Percentiles rank a stretch among this genome's conserved stretches.
phyloP scores from a whole-genome alignment of 2,113 vertebrate species.

The Oreochromis spilurus region DNA sequence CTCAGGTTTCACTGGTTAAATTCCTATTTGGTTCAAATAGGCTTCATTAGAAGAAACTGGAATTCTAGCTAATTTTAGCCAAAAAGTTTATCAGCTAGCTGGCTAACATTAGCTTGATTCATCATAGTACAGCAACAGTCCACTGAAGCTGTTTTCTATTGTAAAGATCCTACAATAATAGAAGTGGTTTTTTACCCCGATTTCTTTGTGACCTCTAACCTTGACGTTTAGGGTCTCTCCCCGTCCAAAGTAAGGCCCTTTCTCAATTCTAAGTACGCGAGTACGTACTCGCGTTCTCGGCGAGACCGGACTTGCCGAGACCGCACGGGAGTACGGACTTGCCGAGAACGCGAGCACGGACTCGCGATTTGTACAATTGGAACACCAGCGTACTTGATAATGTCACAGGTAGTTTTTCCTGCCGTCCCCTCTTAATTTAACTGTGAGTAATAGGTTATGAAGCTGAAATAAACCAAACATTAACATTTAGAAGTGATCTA shows the following conservation, averaged over 20 bases:
- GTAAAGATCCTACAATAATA: background rate
- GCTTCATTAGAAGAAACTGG: background rate
- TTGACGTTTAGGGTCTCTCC: background rate
- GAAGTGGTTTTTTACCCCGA: fast-evolving
- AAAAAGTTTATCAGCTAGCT: background rate
- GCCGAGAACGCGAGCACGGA: no score
- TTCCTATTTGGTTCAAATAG: background rate
- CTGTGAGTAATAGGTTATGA: no score
- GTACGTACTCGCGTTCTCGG: no score
- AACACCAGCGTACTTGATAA: no score
- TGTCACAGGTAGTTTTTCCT: no score
- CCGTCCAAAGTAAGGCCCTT: background rate
- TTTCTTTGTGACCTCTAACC: background rate
- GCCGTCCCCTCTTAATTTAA: no score
- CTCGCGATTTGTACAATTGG: no score
- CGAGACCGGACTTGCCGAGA: no score
- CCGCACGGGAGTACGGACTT: no score
- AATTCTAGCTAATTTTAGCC: background rate
- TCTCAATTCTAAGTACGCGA: no score
- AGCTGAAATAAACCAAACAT: no score
- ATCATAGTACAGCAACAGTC: background rate
- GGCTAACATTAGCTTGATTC: background rate
- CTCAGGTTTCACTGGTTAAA: background rate
- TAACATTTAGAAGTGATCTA: no score
- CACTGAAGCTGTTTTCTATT: background rate